Conservation (phyloP, 2,113 vertebrate species). For the Lamprologus callipterus region DNA sequence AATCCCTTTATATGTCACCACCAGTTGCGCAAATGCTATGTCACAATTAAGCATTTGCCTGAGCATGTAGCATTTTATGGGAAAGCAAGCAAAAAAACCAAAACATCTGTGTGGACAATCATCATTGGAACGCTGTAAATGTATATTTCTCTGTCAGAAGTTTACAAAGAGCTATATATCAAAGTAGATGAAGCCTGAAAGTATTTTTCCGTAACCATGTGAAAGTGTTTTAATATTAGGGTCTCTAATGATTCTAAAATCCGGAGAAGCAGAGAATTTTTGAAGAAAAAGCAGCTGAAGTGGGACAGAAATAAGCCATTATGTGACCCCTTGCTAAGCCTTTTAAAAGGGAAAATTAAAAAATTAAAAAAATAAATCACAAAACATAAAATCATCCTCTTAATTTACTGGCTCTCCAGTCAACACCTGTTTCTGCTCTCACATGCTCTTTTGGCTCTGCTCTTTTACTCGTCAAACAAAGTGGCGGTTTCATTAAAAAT, state of each 20-base stretch:
- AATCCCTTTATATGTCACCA: slow-evolving; percentile 4
- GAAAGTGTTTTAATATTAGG: neutral
- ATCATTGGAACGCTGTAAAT: slow-evolving; percentile 16
- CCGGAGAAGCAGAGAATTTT: neutral
- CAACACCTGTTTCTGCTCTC: slow-evolving; percentile 34
- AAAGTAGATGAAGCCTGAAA: slow-evolving; percentile 7
- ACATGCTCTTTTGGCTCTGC: neutral
- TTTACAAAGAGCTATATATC: slow-evolving; percentile 9
- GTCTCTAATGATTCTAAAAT: neutral
- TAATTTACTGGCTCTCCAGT: neutral
- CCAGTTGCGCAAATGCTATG: neutral
- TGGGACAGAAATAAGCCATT: neutral
- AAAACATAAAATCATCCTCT: neutral
- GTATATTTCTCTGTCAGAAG: neutral
- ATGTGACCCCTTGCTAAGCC: neutral
- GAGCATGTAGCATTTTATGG: neutral
- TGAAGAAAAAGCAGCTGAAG: neutral
- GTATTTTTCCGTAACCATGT: neutral
- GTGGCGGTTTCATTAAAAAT: slow-evolving; percentile 33
- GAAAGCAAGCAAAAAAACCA: neutral
- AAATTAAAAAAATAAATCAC: neutral
- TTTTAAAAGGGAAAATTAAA: neutral
- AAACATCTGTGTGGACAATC: slow-evolving; percentile 20
- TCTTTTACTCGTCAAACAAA: slow-evolving; percentile 1
- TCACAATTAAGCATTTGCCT: slow-evolving; percentile 10